Evolutionary conservation across 2,797 vertebrate genomes (phyloP).

Genomic region (Pangasius djambal): DNA sequence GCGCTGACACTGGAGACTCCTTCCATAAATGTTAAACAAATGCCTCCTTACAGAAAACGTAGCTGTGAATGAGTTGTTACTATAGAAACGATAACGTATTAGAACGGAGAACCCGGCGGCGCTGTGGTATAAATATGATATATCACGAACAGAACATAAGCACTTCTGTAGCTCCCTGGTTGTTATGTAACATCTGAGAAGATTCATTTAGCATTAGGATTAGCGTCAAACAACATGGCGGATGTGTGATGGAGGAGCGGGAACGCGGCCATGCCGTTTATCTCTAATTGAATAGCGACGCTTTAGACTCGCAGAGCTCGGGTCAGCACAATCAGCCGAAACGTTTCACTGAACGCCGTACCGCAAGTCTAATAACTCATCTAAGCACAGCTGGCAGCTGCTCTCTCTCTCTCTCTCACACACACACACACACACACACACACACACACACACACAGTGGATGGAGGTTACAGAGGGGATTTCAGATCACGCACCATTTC

Average conservation of each 20-base stretch:
- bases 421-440: conserved; percentile 46
- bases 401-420: not conserved
- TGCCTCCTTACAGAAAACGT: too few relatives aligned
- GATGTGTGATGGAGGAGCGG: conserved; percentile 56
- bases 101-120: not conserved
- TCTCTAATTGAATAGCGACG: conserved; percentile 69
- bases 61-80: not conserved
- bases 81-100: not conserved
- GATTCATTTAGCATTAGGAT: conserved; percentile 4
- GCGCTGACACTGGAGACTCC: not conserved
- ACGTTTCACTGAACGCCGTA: conserved; percentile 74
- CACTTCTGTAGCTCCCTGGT: not conserved
- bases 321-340: conserved; percentile 69
- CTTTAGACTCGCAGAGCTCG: conserved; percentile 59
- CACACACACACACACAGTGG: conserved; percentile 64
- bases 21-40: not conserved
- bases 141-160: not conserved
- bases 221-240: not conserved
- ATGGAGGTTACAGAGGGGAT: conserved; percentile 55
- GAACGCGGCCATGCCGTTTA: conserved; percentile 63
- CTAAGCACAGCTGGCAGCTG: conserved; percentile 68
- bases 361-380: conserved; percentile 74
- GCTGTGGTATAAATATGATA: too few relatives aligned
- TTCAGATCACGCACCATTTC: conserved; percentile 64
- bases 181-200: not conserved